phyloP scores from a whole-genome alignment of 2,888 invertebrate genomes.

The Nymphalis polychloros region DNA sequence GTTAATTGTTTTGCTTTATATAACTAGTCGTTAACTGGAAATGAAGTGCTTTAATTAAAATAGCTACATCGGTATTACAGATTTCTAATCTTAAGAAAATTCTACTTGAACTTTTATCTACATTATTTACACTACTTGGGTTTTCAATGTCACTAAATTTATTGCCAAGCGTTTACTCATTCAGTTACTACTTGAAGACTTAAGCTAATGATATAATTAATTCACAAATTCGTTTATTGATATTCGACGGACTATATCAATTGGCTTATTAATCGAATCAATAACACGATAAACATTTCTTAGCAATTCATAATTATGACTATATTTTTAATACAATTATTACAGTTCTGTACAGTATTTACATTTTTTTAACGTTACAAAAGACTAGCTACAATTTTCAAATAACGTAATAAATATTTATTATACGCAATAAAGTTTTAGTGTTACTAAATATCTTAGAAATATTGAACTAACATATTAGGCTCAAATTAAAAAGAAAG shows the following conservation, averaged over 20 bases:
- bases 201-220: constrained; percentile 74
- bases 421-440: constrained; percentile 43
- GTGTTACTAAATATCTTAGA: constrained; percentile 26
- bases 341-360: constrained; percentile 57
- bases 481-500: constrained; percentile 31
- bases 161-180: constrained; percentile 77
- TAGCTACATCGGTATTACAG: constrained; percentile 18
- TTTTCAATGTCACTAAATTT: constrained; percentile 59
- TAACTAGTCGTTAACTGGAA: constrained; percentile 5
- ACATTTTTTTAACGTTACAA: constrained; percentile 52
- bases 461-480: constrained; percentile 37
- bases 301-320: constrained; percentile 46
- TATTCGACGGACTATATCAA: constrained; percentile 75
- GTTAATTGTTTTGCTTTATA: not conserved
- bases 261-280: constrained; percentile 69
- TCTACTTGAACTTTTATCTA: constrained; percentile 28
- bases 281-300: constrained; percentile 63
- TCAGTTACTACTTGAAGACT: constrained; percentile 58
- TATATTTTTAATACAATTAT: constrained; percentile 30
- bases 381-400: constrained; percentile 69
- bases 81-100: constrained; percentile 23
- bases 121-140: constrained; percentile 47
- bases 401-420: constrained; percentile 51
- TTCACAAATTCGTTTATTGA: constrained; percentile 79
- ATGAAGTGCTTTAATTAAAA: constrained; percentile 15